Evolutionary conservation across 2,888 invertebrate species (phyloP).

Genomic region (Drosophila maculinotata): DNA sequence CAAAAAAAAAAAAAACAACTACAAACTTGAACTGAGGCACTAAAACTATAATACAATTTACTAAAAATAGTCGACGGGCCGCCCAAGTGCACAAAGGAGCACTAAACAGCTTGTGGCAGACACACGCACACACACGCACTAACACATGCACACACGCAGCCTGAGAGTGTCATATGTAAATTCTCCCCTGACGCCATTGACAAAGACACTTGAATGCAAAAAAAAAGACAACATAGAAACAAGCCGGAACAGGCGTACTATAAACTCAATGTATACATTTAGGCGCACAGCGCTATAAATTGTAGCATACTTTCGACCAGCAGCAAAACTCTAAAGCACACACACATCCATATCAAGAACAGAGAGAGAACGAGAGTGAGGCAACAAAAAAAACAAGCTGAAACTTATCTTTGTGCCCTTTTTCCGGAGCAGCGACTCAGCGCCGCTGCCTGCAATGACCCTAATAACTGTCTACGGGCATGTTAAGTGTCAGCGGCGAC

Average conservation of each 20-base stretch:
- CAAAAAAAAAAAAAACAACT: constrained; percentile 10
- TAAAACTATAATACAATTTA: constrained; percentile 80
- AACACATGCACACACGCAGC: constrained; percentile 23
- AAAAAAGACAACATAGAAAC: constrained; percentile 27
- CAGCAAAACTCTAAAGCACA: constrained; percentile 69
- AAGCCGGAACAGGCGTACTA: constrained; percentile 55
- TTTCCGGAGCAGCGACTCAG: constrained; percentile 39
- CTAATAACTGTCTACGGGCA: constrained; percentile 81
- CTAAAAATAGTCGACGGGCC: constrained; percentile 72
- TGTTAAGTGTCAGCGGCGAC: constrained; percentile 81
- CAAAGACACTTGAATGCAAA: constrained; percentile 71
- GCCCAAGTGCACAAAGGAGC: constrained; percentile 70
- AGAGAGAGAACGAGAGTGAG: constrained; percentile 13
- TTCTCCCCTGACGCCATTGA: constrained; percentile 79
- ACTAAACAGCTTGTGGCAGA: constrained; percentile 68
- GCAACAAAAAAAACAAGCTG: constrained; percentile 14
- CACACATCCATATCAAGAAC: constrained; percentile 36
- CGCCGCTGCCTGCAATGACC: constrained; percentile 73
- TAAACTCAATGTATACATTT: constrained; percentile 77
- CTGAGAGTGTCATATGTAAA: constrained; percentile 77
- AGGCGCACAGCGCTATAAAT: constrained; percentile 72
- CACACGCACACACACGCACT: constrained; percentile 31
- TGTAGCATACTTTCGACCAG: constrained; percentile 69
- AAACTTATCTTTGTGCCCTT: constrained; percentile 53
- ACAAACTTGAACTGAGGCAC: constrained; percentile 62